These are phyloP conservation scores for Lepidurus apus DNA, from an alignment of 1,140 invertebrate species.

Conservation along the genomic window DNA sequence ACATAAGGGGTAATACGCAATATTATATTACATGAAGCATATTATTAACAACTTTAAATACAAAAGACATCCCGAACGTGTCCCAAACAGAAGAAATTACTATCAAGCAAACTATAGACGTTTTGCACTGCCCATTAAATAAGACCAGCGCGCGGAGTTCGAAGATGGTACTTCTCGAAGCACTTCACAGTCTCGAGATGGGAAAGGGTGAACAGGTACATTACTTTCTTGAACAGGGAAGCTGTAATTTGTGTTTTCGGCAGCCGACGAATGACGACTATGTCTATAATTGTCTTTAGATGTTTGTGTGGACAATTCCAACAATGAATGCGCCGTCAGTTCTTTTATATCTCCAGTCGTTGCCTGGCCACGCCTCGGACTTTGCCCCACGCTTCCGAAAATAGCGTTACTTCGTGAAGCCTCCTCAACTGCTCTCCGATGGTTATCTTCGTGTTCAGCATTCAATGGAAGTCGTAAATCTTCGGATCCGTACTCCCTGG, in stretches of 20 bases:
- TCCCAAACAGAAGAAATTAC: no score
- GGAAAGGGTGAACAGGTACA: constrained; percentile 26
- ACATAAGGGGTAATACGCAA: no score
- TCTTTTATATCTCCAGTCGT: neutral
- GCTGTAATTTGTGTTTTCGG: neutral
- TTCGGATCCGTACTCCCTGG: neutral
- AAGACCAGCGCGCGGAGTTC: constrained; percentile 31
- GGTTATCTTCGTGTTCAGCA: neutral
- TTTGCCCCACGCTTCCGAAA: neutral
- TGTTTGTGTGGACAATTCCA: constrained; percentile 5
- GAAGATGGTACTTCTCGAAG: constrained; percentile 10
- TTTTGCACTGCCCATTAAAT: constrained; percentile 28
- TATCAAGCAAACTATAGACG: neutral
- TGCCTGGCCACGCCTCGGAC: neutral
- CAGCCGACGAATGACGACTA: neutral
- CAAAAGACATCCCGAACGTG: no score
- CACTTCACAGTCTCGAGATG: constrained; percentile 8
- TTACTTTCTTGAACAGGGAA: constrained; percentile 24
- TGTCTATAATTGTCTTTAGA: neutral
- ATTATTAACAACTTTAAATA: no score
- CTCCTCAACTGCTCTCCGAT: neutral
- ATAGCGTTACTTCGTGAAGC: neutral
- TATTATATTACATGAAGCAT: no score
- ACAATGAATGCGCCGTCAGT: neutral
- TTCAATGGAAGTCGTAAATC: neutral